Evolutionary conservation across 2,113 vertebrate species (phyloP).

Genomic region (Melanerpes aurifrons): DNA sequence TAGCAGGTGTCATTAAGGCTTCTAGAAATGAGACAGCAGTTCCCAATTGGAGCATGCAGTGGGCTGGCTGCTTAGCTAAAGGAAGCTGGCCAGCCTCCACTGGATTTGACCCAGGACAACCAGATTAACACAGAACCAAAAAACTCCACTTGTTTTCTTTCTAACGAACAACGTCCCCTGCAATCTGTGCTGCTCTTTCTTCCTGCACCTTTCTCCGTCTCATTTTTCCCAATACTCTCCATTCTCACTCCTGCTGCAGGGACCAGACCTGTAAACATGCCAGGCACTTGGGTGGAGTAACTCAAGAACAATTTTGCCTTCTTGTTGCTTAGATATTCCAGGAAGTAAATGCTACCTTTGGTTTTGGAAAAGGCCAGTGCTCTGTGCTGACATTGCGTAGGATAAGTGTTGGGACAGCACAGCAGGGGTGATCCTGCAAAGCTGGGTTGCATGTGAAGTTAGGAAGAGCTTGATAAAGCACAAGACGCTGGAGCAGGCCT

Average conservation of each 20-base stretch:
- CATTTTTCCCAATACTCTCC: not conserved
- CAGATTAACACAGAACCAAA: not conserved
- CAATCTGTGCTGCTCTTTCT: not conserved
- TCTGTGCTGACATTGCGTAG: not conserved
- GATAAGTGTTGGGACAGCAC: not conserved
- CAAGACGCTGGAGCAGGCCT: not conserved
- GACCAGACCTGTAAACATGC: not conserved
- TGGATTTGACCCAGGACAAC: constrained; percentile 7
- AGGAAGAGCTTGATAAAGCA: not conserved
- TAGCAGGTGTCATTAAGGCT: constrained; percentile 54
- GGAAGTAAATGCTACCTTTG: not conserved
- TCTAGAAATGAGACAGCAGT: constrained; percentile 10
- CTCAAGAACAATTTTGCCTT: not conserved
- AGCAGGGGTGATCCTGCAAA: not conserved
- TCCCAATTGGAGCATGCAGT: not conserved
- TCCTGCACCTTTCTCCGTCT: not conserved
- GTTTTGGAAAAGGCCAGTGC: not conserved
- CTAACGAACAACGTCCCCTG: not conserved
- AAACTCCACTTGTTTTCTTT: not conserved
- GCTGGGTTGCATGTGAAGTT: not conserved
- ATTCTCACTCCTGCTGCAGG: not conserved
- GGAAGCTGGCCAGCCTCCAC: not conserved
- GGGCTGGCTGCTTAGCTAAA: constrained; percentile 5
- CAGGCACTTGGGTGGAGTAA: not conserved
- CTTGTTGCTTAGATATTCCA: not conserved